phyloP scores from a whole-genome alignment of 2,113 vertebrate genomes.

The Meriones unguiculatus region DNA sequence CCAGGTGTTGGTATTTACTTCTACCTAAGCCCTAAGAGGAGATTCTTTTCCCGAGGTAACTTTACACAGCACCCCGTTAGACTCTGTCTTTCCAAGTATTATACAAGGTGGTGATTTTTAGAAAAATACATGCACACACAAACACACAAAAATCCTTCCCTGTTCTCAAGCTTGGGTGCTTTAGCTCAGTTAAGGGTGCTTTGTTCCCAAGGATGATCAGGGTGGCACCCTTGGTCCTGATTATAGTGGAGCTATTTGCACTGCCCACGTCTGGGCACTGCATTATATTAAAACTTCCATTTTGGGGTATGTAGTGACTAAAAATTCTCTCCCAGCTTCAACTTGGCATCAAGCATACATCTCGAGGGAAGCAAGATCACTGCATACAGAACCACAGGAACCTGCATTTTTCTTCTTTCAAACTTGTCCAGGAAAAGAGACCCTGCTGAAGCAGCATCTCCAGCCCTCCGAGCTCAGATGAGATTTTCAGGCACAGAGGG shows the following conservation, averaged over 20 bases:
- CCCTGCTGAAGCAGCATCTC: conserved; percentile 50
- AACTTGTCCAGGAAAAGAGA: conserved; percentile 23
- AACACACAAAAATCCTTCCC: conserved; percentile 34
- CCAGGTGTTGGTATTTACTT: conserved; percentile 65
- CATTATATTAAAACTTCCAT: conserved; percentile 73
- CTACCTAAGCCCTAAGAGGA: conserved; percentile 55
- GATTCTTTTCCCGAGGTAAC: conserved; percentile 72
- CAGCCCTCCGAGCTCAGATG: conserved; percentile 1
- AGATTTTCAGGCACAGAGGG: conserved; percentile 15
- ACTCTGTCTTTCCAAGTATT: conserved; percentile 68
- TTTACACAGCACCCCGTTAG: conserved; percentile 60
- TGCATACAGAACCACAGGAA: conserved; percentile 70
- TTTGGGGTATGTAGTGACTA: conserved; percentile 71
- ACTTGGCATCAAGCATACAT: conserved; percentile 70
- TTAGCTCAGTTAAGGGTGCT: conserved; percentile 57
- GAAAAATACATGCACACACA: not conserved
- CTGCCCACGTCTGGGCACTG: conserved; percentile 62
- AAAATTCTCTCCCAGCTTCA: conserved; percentile 75
- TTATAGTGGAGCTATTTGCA: conserved; percentile 62
- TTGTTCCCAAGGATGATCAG: conserved; percentile 58
- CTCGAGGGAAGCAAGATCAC: conserved; percentile 72
- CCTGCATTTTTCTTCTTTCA: conserved; percentile 65
- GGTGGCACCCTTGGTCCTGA: conserved; percentile 36
- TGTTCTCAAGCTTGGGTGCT: conserved; percentile 46
- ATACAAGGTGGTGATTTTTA: conserved; percentile 71